Conservation (phyloP, 2,888 invertebrate genomes). For the Cremastinae sp. region DNA sequence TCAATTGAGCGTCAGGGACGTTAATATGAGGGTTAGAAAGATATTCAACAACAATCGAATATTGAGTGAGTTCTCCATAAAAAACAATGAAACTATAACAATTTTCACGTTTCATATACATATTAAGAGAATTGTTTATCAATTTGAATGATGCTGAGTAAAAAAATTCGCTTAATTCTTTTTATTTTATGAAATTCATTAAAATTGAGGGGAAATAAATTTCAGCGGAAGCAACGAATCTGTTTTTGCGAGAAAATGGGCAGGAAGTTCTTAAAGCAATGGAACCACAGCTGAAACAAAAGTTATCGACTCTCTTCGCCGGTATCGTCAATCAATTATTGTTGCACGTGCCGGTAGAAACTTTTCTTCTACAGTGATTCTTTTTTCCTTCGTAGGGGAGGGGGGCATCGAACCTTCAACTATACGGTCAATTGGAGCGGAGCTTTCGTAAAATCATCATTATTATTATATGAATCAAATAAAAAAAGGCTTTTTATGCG, state of each 20-base stretch:
- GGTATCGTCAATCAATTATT: conserved; percentile 85
- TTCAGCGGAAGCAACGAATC: conserved; percentile 87
- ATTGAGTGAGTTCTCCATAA: conserved; percentile 82
- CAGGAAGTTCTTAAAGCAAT: conserved; percentile 86
- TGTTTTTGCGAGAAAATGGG: conserved; percentile 86
- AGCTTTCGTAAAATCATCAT: conserved; percentile 44
- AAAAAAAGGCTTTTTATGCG: too few relatives aligned
- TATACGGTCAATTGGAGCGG: too few relatives aligned
- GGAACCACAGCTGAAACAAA: conserved; percentile 85
- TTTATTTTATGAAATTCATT: conserved; percentile 9
- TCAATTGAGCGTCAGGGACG: conserved; percentile 83
- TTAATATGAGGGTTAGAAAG: conserved; percentile 85
- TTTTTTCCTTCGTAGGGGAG: neutral
- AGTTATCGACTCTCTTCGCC: conserved; percentile 84
- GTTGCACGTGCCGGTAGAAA: conserved; percentile 84
- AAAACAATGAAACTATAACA: neutral
- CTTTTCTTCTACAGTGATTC: conserved; percentile 81
- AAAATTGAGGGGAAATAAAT: conserved; percentile 49
- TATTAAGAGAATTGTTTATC: too few relatives aligned
- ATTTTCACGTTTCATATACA: too few relatives aligned
- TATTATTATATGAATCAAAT: conserved; percentile 6
- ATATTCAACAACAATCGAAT: conserved; percentile 87
- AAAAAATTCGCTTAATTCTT: too few relatives aligned
- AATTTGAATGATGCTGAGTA: too few relatives aligned
- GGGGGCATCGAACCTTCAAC: too few relatives aligned